phyloP scores from a whole-genome alignment of 2,797 vertebrate genomes.

The Lateolabrax maculatus region DNA sequence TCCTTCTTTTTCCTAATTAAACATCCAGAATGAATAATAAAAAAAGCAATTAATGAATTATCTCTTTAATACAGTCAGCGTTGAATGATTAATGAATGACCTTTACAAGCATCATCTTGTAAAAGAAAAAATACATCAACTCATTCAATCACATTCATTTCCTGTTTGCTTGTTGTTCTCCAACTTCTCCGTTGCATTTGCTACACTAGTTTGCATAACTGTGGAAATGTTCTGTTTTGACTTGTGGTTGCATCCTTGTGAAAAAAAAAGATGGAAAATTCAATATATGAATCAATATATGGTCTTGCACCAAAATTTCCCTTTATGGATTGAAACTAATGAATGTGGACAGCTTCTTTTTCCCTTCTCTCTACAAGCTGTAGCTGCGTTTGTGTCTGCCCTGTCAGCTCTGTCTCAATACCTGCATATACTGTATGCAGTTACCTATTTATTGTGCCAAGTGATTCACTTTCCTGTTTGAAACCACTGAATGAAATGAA shows the following conservation, averaged over 20 bases:
- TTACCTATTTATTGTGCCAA: background rate
- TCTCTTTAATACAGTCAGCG: background rate
- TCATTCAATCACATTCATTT: background rate
- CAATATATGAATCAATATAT: constrained; percentile 26
- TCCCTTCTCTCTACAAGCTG: background rate
- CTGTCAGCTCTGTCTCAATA: constrained; percentile 14
- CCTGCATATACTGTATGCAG: background rate
- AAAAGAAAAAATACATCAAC: background rate
- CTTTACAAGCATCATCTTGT: background rate
- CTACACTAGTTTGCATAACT: constrained; percentile 4
- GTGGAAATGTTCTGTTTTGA: constrained; percentile 14
- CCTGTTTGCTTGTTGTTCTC: background rate
- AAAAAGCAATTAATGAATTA: background rate
- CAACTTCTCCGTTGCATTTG: background rate
- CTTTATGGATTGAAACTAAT: constrained; percentile 19
- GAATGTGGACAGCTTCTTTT: constrained; percentile 24
- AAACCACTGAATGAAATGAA: constrained; percentile 27
- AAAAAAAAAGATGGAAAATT: background rate
- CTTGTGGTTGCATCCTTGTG: background rate
- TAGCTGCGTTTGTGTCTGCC: constrained; percentile 11
- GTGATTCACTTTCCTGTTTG: constrained; percentile 25
- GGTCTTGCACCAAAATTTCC: background rate
- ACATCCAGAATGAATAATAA: constrained; percentile 13
- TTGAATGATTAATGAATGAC: constrained; percentile 22
- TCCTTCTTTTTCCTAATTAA: constrained; percentile 20